phyloP scores from a whole-genome alignment of 2,113 vertebrate species.

The Centropus unirufus region DNA sequence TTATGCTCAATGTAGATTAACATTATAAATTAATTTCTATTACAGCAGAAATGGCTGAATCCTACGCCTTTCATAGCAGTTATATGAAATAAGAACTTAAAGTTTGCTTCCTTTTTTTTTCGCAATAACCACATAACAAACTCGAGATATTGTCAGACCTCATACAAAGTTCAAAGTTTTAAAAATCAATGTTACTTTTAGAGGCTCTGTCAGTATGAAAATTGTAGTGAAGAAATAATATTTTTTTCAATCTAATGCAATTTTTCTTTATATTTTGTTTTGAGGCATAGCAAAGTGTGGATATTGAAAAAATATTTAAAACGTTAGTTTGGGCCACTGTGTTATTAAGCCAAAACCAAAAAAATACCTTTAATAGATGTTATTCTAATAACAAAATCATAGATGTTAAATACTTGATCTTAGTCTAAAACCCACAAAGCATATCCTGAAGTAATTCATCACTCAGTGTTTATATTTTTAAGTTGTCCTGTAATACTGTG shows the following conservation, averaged over 20 bases:
- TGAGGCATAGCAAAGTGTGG: not conserved
- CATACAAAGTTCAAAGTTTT: not conserved
- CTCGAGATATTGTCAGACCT: not conserved
- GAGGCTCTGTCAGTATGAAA: not conserved
- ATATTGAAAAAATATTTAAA: not conserved
- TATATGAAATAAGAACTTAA: not conserved
- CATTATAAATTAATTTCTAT: not conserved
- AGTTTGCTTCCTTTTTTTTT: not conserved
- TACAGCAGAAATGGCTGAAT: not conserved
- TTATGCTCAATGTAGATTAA: not conserved
- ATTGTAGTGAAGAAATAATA: not conserved
- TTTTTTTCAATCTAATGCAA: not conserved
- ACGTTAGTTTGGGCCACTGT: not conserved
- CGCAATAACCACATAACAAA: not conserved
- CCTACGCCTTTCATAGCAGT: not conserved
- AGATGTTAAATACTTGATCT: not conserved
- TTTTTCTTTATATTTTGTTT: not conserved
- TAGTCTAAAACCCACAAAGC: not conserved
- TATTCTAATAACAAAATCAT: not conserved
- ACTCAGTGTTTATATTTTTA: not conserved
- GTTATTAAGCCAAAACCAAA: not conserved
- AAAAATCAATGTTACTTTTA: not conserved
- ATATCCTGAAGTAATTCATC: not conserved
- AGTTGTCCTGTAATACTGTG: not conserved
- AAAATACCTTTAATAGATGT: not conserved